Base-by-base conservation (phyloP, 2,113 vertebrate species). In the Pterocles burchelli region DNA sequence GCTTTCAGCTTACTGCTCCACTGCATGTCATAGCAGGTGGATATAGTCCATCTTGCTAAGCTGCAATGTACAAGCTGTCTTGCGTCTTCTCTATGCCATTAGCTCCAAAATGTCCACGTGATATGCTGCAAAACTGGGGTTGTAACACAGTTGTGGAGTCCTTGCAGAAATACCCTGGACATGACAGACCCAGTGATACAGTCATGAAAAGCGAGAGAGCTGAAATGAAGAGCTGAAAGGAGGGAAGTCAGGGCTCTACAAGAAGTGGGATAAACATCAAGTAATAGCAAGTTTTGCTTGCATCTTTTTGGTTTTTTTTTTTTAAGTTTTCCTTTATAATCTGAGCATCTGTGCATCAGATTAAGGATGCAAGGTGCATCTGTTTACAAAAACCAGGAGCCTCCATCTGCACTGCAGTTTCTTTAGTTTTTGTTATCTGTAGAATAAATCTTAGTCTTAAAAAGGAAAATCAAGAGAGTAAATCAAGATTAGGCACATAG, bases 321-420 rank as follows among this genome's bases (percentile, higher is more conserved):
- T 54, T 33, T 1, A 16, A 33, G 1, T 29, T 89, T 94, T 78
- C 17, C 33, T 46, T 89, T 81, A 48, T 85, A 19, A 24, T 54
- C 41, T 58, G n/a, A 88, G 48, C 41, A 92, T 81, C 92, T 96
- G 28, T 67, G 29, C 28, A 70, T 82, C 48, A 70, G 57, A 91
- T 62, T 83, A 68, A 80, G 34, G 25, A 29, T 68, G 48, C 28
- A 59, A 89, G 16, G 10, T 54, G 16, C 22, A 63, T 26, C 48
- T 80, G 17, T 85, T 74, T 41, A 77, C 54, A 74, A 45, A 97
- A 96, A 82, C 90, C n/a, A 72, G 62, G 52, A 95, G n/a, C 17
- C 11, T 75, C 52, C 36, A 19, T 18, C 82, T 71, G 67, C 34
- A 54, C 84, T 88, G 34, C 34, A 79, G 51, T 77, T 97, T 90